A percentile compares a stretch with the other conserved stretches of the same genome.
phyloP scores from a whole-genome alignment of 2,797 vertebrate species.

The Champsocephalus gunnari region DNA sequence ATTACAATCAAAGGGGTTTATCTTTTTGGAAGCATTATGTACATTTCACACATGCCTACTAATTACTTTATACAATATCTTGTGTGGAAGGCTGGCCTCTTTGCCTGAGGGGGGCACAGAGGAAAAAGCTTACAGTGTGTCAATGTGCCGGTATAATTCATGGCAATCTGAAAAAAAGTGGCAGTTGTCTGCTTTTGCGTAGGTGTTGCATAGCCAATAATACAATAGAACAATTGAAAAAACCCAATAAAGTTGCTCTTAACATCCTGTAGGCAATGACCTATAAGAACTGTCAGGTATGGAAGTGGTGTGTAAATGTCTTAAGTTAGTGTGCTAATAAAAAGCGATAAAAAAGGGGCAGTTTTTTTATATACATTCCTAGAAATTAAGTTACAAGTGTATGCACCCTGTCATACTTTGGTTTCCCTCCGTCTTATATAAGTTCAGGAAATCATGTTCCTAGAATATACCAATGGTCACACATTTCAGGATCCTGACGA shows the following conservation, averaged over 20 bases:
- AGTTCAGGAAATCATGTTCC: not conserved
- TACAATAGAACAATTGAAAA: too few species aligned
- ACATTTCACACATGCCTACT: conserved; percentile 7
- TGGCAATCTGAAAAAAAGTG: not conserved
- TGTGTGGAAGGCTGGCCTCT: not conserved
- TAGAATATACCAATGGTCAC: not conserved
- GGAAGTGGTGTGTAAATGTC: too few species aligned
- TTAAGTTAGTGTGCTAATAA: too few species aligned
- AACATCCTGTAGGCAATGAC: too few species aligned
- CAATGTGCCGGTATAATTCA: not conserved
- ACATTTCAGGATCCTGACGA: conserved; percentile 4
- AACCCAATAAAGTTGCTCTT: too few species aligned
- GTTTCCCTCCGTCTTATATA: too few species aligned
- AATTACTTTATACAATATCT: not conserved
- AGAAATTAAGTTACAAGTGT: too few species aligned
- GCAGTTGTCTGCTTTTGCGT: not conserved
- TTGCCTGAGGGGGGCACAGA: conserved; percentile 2
- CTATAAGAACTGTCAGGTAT: too few species aligned
- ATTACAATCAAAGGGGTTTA: conserved; percentile 9
- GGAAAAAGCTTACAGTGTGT: not conserved
- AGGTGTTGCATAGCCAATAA: not conserved
- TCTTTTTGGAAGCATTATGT: not conserved
- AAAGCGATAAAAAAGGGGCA: too few species aligned
- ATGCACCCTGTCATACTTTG: too few species aligned
- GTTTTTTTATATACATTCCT: too few species aligned